These are phyloP conservation scores for Chiloscyllium punctatum DNA, from an alignment of 2,797 vertebrate species.

Conservation along the genomic window DNA sequence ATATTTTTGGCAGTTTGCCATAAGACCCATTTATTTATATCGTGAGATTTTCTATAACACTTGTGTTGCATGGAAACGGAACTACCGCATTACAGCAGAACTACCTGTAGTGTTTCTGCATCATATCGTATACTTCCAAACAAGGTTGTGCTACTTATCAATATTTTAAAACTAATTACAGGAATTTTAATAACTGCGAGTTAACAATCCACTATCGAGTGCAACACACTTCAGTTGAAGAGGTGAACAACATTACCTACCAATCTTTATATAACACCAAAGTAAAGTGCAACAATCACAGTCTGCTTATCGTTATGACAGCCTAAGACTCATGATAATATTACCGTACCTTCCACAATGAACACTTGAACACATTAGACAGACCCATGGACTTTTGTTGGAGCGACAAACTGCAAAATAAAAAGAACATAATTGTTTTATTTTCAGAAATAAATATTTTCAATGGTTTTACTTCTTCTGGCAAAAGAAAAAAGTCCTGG, in stretches of 20 bases:
- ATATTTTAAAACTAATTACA: background rate
- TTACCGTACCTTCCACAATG: slow-evolving; percentile 87
- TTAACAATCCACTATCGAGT: background rate
- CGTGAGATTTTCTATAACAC: too few relatives aligned
- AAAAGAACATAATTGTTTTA: slow-evolving; percentile 36
- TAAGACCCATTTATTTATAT: too few relatives aligned
- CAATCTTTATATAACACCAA: background rate
- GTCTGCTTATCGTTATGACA: background rate
- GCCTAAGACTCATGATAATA: background rate
- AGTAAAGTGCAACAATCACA: background rate
- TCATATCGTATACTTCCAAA: background rate
- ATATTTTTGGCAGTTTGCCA: too few relatives aligned
- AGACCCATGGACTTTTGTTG: slow-evolving; percentile 98
- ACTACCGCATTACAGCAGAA: too few relatives aligned
- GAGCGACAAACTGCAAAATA: slow-evolving; percentile 83
- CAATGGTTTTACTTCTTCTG: background rate
- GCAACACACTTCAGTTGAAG: background rate
- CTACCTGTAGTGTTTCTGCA: background rate
- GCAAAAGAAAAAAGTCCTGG: background rate
- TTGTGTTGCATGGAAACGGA: too few relatives aligned
- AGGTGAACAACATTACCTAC: background rate
- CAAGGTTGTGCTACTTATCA: background rate
- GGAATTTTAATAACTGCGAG: background rate
- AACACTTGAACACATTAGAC: slow-evolving; percentile 89
- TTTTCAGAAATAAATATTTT: background rate